Conservation (phyloP, 2,888 invertebrate genomes). For the Chloromyia formosa region DNA sequence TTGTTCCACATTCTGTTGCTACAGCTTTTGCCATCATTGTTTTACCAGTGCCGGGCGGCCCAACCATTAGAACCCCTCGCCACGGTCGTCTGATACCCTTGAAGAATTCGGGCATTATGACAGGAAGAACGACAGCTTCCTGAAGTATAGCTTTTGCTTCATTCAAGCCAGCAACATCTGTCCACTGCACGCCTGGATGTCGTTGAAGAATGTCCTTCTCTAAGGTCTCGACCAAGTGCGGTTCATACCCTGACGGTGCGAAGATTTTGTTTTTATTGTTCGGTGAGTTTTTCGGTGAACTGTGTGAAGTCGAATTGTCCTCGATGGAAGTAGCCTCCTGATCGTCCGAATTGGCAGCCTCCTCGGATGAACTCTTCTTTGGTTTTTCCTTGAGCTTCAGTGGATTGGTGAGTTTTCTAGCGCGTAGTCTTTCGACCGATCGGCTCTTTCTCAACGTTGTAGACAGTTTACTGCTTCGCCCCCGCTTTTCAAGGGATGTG, state of each 20-base stretch:
- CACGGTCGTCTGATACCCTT: slow-evolving; percentile 86
- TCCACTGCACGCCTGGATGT: slow-evolving; percentile 85
- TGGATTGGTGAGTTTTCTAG: slow-evolving; percentile 62
- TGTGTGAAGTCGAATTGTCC: slow-evolving; percentile 61
- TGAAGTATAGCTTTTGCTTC: slow-evolving; percentile 81
- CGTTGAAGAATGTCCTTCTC: slow-evolving; percentile 86
- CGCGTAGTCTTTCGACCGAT: slow-evolving; percentile 63
- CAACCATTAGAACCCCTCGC: slow-evolving; percentile 65
- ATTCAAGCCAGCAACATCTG: slow-evolving; percentile 76
- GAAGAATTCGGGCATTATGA: slow-evolving; percentile 89
- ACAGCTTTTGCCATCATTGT: slow-evolving; percentile 86
- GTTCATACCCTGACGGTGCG: slow-evolving; percentile 76
- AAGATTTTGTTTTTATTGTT: slow-evolving; percentile 65
- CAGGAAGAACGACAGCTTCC: slow-evolving; percentile 87
- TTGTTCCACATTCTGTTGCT: slow-evolving; percentile 88
- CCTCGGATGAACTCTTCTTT: slow-evolving; percentile 64
- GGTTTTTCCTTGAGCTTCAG: slow-evolving; percentile 61
- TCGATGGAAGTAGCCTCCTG: slow-evolving; percentile 64
- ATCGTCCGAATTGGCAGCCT: slow-evolving; percentile 64
- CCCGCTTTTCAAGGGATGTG: slow-evolving; percentile 64
- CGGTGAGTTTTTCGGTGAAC: slow-evolving; percentile 62
- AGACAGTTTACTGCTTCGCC: slow-evolving; percentile 53
- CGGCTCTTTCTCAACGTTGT: slow-evolving; percentile 62
- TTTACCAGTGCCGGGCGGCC: slow-evolving; percentile 78
- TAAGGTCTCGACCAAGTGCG: slow-evolving; percentile 80